Evolutionary conservation across 2,797 vertebrate species (phyloP).

Genomic region (Sebastes vulpes): DNA sequence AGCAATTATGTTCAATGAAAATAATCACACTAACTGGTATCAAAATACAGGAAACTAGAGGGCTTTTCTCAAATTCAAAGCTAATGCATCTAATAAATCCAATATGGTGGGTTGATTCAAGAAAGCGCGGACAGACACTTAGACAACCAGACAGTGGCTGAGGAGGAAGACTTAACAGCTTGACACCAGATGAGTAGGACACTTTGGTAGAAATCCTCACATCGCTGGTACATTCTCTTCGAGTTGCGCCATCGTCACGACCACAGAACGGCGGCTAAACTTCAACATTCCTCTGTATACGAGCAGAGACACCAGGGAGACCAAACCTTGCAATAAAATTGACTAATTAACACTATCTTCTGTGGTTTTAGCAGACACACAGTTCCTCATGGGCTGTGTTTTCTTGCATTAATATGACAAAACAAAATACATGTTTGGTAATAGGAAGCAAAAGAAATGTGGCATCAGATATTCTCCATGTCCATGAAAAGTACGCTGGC

Average conservation of each 20-base stretch:
- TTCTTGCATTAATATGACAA: neutral
- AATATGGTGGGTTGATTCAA: neutral
- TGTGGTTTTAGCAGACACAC: slow-evolving; percentile 11
- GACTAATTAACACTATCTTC: slow-evolving; percentile 23
- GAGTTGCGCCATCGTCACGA: slow-evolving; percentile 6
- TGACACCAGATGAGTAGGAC: slow-evolving; percentile 58
- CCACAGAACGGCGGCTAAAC: slow-evolving; percentile 43
- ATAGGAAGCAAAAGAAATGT: neutral
- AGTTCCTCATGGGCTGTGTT: neutral
- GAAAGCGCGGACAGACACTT: neutral
- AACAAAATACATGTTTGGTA: slow-evolving; percentile 5
- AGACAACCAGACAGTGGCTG: neutral
- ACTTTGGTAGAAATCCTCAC: slow-evolving; percentile 23
- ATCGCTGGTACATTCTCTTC: slow-evolving; percentile 32
- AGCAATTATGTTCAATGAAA: slow-evolving; percentile 31
- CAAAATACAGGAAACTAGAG: slow-evolving; percentile 27
- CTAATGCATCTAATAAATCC: slow-evolving; percentile 25
- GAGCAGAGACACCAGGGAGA: slow-evolving; percentile 27
- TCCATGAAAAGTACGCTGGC: slow-evolving; percentile 48
- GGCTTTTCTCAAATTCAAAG: slow-evolving; percentile 4
- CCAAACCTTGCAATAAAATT: slow-evolving; percentile 29
- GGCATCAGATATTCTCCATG: slow-evolving; percentile 36
- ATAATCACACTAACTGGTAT: slow-evolving; percentile 3
- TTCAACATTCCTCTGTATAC: slow-evolving; percentile 55
- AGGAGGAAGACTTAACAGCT: slow-evolving; percentile 33